These are phyloP conservation scores for Festucalex cinctus DNA, from an alignment of 2,113 vertebrate genomes.

Conservation along the genomic window DNA sequence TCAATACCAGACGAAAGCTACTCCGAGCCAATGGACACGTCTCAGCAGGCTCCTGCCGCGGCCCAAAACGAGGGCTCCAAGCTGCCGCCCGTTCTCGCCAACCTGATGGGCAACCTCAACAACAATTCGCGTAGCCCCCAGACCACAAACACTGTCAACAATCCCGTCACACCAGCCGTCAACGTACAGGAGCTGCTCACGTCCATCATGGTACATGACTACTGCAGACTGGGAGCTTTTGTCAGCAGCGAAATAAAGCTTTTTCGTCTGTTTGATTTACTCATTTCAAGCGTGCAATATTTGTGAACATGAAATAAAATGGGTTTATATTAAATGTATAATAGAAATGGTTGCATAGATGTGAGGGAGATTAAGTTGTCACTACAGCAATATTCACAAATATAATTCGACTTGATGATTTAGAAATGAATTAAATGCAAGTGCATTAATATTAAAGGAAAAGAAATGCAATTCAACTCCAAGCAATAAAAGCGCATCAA, in stretches of 20 bases:
- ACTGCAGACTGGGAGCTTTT: not conserved
- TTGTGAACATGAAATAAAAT: no score
- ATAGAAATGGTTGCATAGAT: no score
- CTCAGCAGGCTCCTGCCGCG: conserved; percentile 54
- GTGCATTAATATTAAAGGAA: no score
- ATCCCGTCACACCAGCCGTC: conserved; percentile 70
- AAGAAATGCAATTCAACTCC: not conserved
- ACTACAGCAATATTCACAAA: no score
- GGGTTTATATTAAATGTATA: no score
- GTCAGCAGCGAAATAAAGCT: not conserved
- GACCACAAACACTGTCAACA: conserved; percentile 42
- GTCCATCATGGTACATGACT: conserved; percentile 83
- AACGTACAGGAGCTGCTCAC: conserved; percentile 91
- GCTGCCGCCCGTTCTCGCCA: conserved; percentile 86
- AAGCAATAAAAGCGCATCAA: not conserved
- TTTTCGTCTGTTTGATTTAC: conserved; percentile 1
- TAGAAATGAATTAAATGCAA: no score
- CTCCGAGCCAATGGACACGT: conserved; percentile 74
- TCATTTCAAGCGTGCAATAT: not conserved
- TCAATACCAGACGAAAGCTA: conserved; percentile 78
- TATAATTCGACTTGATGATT: no score
- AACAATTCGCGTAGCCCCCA: conserved; percentile 77
- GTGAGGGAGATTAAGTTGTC: no score
- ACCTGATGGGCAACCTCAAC: conserved; percentile 77
- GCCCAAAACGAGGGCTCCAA: conserved; percentile 73